Conservation (phyloP, 2,113 vertebrate species). For the Nothobranchius furzeri region DNA sequence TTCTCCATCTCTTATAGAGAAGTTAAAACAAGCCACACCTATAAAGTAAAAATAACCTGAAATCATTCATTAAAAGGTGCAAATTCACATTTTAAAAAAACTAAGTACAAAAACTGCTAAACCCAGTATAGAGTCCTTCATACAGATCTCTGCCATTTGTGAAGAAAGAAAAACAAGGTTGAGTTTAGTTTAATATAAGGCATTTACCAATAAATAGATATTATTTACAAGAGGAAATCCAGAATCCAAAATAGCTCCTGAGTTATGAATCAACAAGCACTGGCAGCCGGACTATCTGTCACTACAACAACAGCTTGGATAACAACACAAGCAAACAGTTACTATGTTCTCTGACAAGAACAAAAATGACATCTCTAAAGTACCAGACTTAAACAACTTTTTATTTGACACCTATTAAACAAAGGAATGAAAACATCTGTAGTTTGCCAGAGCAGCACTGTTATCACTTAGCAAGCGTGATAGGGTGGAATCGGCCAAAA, state of each 20-base stretch:
- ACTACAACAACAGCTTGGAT: too few species aligned
- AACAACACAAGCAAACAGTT: neutral
- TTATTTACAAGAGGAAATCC: neutral
- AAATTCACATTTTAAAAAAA: neutral
- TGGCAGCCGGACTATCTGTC: neutral
- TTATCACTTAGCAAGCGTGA: neutral
- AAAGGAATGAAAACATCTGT: neutral
- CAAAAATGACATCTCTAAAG: neutral
- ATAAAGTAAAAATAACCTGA: too few species aligned
- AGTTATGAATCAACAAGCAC: neutral
- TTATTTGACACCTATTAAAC: neutral
- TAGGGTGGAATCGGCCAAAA: conserved; percentile 14
- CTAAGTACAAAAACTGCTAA: neutral
- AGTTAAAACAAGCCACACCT: too few species aligned
- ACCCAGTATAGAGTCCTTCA: neutral
- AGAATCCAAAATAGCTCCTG: neutral
- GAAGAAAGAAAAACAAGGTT: neutral
- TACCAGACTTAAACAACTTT: neutral
- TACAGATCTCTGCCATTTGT: neutral
- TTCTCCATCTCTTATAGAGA: too few species aligned
- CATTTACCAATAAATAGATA: neutral
- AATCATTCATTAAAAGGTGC: neutral
- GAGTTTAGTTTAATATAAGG: neutral
- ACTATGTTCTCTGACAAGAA: neutral
- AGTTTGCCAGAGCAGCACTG: neutral